Base-by-base conservation (phyloP, 2,888 invertebrate genomes). In the Drosophila subquinaria region DNA sequence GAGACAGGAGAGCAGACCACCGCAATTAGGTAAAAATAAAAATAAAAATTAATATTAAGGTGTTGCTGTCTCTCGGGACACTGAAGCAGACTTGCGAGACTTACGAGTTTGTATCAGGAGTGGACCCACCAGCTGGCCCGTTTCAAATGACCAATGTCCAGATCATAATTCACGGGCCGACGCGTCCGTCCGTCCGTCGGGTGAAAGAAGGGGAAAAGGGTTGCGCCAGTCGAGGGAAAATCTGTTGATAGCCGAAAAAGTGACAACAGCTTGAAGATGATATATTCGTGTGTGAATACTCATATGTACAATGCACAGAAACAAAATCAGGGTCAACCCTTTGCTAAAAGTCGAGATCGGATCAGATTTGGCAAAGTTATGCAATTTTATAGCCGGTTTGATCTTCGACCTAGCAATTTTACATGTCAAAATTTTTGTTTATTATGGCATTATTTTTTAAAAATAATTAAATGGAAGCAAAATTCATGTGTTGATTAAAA, bases 81-180 rank as follows among this genome's bases (percentile, higher is more conserved):
- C 11, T 1, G 17, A 20, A 38, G 27, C 27, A 27, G 5, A 27
- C 27, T 27, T 27, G 1, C 6, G 23, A 23, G 23, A 17, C 17
- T 17, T 17, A 17, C 1, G 6, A 1, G 27, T 27, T 5, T 27
- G 30, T 56, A 15, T 9, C 33, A 43, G 30, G 15, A 36, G n/a
- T 50, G 30, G 57, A 66, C 63, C 65, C 79, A 76, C 69, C 79
- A 80, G 78, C 81, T 80, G 79, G 43, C 55, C 61, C 69, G 82
- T 77, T 69, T 81, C 80, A 66, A 62, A 73, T 81, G 84, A 79
- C 79, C 83, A 79, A 53, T 73, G 84, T 67, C 74, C 83, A 76
- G 75, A 72, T 84, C 87, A 79, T 84, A 84, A 83, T 87, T 84
- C 84, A 84, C 33, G 40, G 23, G 9, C 23, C 23, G 23, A 23